Percentiles rank a stretch among this genome's conserved stretches.
phyloP scores from a whole-genome alignment of 2,113 vertebrate species.

The Loxodonta africana region DNA sequence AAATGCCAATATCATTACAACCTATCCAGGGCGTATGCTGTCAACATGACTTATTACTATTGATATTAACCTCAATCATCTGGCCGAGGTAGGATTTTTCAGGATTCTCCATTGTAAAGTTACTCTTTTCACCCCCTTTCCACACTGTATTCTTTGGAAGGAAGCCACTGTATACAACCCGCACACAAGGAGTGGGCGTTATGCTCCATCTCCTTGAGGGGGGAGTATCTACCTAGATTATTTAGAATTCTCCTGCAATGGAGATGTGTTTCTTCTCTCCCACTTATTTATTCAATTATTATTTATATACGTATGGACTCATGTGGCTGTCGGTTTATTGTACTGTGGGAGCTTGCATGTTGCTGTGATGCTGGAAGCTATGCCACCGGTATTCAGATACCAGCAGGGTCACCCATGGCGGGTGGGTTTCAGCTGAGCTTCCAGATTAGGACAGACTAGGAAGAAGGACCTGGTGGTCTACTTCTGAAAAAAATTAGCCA shows the following conservation, averaged over 20 bases:
- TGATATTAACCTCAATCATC: not conserved
- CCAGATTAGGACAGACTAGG: no score
- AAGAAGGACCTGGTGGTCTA: no score
- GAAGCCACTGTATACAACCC: not conserved
- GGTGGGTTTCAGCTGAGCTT: no score
- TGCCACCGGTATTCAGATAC: no score
- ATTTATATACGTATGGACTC: not conserved
- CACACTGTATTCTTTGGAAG: not conserved
- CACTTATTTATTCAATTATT: not conserved
- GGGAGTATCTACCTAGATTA: not conserved
- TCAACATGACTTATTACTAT: not conserved
- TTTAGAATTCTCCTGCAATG: not conserved
- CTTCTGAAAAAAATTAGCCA: no score
- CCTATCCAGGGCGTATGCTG: not conserved
- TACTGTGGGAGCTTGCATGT: no score
- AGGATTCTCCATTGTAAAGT: not conserved
- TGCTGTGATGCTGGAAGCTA: no score
- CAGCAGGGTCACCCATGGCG: no score
- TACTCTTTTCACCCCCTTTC: not conserved
- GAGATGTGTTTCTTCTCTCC: not conserved
- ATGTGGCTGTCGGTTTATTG: no score
- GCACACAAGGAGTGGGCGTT: not conserved
- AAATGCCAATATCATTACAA: not conserved
- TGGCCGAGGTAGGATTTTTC: not conserved
- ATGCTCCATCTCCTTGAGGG: not conserved